Evolutionary conservation across 2,888 invertebrate species (phyloP).

Genomic region (Lycaena phlaeas): DNA sequence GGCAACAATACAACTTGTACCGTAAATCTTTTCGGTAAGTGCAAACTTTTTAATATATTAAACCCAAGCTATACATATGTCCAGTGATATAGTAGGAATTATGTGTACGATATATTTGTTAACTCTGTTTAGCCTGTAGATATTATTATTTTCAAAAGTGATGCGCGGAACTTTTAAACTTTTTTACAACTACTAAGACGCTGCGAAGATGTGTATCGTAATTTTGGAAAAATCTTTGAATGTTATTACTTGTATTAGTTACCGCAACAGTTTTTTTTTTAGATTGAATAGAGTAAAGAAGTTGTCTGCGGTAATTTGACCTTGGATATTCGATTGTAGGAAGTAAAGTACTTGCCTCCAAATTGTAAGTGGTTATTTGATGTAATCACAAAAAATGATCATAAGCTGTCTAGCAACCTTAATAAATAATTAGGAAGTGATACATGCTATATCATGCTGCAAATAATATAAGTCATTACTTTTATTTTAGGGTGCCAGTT

Average conservation of each 20-base stretch:
- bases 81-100: no score
- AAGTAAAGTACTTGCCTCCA: constrained; percentile 70
- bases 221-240: no score
- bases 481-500: no score
- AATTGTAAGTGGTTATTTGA: constrained; percentile 71
- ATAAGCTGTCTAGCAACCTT: constrained; percentile 38
- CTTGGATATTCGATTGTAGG: constrained; percentile 73
- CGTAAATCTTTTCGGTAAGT: constrained; percentile 95
- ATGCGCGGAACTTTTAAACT: constrained; percentile 62
- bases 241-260: no score
- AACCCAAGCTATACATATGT: no score
- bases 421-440: constrained; percentile 26
- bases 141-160: constrained; percentile 36
- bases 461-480: constrained; percentile 4
- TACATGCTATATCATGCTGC: constrained; percentile 10
- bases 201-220: background rate
- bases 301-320: constrained; percentile 61
- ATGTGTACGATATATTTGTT: no score
- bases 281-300: constrained; percentile 59
- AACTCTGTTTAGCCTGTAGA: constrained; percentile 48
- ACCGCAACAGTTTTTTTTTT: no score
- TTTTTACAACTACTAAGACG: constrained; percentile 15
- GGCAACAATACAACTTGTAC: constrained; percentile 97
- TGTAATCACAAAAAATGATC: constrained; percentile 66
- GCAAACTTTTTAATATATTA: constrained; percentile 12